phyloP scores from a whole-genome alignment of 2,888 invertebrate genomes.

The Sycophila texana region DNA sequence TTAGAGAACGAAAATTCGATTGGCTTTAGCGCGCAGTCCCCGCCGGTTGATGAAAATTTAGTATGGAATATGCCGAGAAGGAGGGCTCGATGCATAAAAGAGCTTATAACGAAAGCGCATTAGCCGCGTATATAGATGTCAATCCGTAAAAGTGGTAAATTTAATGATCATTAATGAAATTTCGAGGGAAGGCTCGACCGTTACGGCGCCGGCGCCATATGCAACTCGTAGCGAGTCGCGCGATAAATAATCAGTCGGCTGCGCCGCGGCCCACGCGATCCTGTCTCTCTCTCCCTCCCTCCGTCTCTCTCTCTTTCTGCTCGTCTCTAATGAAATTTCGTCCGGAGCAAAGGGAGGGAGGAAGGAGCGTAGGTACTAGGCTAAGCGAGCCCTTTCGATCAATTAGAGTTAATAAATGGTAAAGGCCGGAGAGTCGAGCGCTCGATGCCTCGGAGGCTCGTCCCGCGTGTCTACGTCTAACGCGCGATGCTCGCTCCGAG shows the following conservation, averaged over 20 bases:
- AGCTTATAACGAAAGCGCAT: not conserved
- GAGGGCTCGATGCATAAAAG: not conserved
- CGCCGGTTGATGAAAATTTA: not conserved
- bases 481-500: conserved; percentile 47
- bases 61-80: not conserved
- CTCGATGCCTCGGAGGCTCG: not conserved
- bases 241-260: conserved; percentile 22
- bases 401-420: conserved; percentile 74
- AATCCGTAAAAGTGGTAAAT: conserved; percentile 31
- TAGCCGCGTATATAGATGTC: conserved; percentile 14
- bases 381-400: conserved; percentile 68
- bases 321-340: conserved; percentile 36
- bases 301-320: not conserved
- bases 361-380: not conserved
- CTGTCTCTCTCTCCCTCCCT: not conserved
- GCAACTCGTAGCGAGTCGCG: not conserved
- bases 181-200: conserved; percentile 38
- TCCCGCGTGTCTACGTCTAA: conserved; percentile 2
- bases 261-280: not conserved
- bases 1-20: no score
- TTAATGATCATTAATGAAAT: conserved; percentile 37
- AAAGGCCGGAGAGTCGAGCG: conserved; percentile 57
- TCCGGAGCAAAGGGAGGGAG: conserved; percentile 18
- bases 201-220: conserved; percentile 63
- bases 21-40: not conserved